Evolutionary conservation across 2,113 vertebrate species (phyloP).

Genomic region (Forbesichthys papilliferus): DNA sequence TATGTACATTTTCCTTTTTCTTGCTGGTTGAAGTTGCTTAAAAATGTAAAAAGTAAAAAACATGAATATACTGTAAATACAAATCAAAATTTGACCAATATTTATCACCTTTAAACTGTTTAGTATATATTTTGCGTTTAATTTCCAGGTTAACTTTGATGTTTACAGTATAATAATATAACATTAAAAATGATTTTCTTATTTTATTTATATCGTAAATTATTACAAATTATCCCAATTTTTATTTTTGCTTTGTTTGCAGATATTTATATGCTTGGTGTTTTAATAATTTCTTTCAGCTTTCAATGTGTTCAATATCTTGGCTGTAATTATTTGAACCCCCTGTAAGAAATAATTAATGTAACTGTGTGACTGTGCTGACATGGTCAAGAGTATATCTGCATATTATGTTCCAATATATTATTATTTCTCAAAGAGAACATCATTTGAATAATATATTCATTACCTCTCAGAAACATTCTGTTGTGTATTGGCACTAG

Average conservation of each 20-base stretch:
- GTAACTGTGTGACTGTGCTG: background rate
- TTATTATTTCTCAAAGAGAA: background rate
- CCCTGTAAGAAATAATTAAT: background rate
- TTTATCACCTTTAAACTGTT: too few species aligned
- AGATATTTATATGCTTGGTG: background rate
- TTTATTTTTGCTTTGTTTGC: background rate
- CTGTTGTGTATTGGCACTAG: background rate
- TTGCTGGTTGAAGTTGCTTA: too few species aligned
- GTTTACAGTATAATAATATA: too few species aligned
- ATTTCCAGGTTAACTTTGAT: too few species aligned
- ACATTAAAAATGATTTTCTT: too few species aligned
- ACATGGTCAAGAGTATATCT: background rate
- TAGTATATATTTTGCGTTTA: too few species aligned
- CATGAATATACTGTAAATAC: too few species aligned
- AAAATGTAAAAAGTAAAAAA: too few species aligned
- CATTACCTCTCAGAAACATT: slow-evolving; percentile 1
- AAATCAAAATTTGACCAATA: too few species aligned
- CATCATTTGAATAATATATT: background rate
- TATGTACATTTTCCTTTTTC: too few species aligned
- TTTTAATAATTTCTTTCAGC: background rate
- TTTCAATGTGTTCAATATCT: background rate
- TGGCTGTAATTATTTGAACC: background rate
- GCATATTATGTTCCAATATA: too few species aligned
- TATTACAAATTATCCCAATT: background rate
- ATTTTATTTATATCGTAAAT: too few species aligned